A percentile compares a stretch with the other conserved stretches of the same genome.
phyloP scores from a whole-genome alignment of 2,888 invertebrate genomes.

The Patella pellucida region DNA sequence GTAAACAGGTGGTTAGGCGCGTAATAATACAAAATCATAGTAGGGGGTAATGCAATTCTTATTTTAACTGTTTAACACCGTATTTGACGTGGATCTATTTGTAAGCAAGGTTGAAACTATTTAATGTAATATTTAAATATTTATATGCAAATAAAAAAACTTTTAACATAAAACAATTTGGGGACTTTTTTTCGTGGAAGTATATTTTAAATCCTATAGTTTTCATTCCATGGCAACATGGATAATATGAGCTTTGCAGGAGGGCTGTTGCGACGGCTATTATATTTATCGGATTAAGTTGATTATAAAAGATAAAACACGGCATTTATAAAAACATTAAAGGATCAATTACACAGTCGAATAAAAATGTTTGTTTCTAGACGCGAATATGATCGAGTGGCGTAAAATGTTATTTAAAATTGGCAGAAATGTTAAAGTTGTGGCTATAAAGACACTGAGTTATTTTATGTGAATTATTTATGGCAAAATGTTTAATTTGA shows the following conservation, averaged over 20 bases:
- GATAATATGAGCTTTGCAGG: slow-evolving; percentile 1
- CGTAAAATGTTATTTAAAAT: too few relatives aligned
- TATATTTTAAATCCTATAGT: not conserved
- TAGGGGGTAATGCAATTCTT: not conserved
- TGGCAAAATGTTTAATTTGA: too few relatives aligned
- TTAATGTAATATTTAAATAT: too few relatives aligned
- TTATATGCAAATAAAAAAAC: too few relatives aligned
- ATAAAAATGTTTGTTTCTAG: too few relatives aligned
- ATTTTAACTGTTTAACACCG: not conserved
- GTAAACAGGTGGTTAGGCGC: not conserved
- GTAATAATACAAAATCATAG: not conserved
- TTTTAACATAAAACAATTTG: not conserved
- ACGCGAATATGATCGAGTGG: too few relatives aligned
- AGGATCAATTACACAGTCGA: slow-evolving; percentile 2
- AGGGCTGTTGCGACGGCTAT: slow-evolving; percentile 4
- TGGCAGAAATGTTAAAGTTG: too few relatives aligned
- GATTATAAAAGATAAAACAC: slow-evolving; percentile 3
- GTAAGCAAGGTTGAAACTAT: too few relatives aligned
- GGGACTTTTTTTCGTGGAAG: not conserved
- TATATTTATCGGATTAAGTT: slow-evolving; percentile 2
- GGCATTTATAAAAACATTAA: slow-evolving; percentile 5
- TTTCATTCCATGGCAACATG: slow-evolving; percentile 7
- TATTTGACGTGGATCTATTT: not conserved
- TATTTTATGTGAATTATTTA: too few relatives aligned
- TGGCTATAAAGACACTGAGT: too few relatives aligned